Evolutionary conservation across 37 sponge, comb jelly and placozoan species (phyloP).

Genomic region (Hexactinellida sp.): DNA sequence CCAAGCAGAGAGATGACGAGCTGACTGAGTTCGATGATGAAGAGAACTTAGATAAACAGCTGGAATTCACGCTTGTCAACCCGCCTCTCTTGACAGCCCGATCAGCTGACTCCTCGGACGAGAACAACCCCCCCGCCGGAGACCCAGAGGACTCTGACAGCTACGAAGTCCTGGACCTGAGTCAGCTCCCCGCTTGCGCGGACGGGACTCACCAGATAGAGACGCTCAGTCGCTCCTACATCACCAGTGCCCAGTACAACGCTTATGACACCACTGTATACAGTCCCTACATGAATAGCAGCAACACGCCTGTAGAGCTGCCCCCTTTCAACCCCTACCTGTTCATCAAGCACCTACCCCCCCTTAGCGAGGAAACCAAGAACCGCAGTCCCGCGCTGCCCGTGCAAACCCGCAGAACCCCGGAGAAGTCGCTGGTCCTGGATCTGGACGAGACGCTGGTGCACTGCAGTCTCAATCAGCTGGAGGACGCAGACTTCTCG

Average conservation of each 20-base stretch:
- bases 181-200: neutral
- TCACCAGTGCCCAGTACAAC: neutral
- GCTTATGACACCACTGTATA: neutral
- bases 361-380: conserved; percentile 37
- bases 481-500: conserved; percentile 48
- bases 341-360: conserved; percentile 73
- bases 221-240: neutral
- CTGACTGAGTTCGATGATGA: neutral
- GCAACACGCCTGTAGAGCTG: neutral
- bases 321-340: conserved; percentile 17
- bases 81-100: neutral
- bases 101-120: neutral
- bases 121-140: neutral
- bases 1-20: neutral
- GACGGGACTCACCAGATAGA: neutral
- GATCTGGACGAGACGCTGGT: conserved; percentile 94
- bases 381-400: conserved; percentile 69
- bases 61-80: neutral
- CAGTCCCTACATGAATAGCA: neutral
- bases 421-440: conserved; percentile 58
- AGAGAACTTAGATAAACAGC: neutral
- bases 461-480: conserved; percentile 67
- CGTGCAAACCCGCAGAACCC: conserved; percentile 64
- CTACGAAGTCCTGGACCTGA: neutral
- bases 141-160: neutral